Base-by-base conservation (phyloP, 2,113 vertebrate genomes). In the Ariopsis seemanni region DNA sequence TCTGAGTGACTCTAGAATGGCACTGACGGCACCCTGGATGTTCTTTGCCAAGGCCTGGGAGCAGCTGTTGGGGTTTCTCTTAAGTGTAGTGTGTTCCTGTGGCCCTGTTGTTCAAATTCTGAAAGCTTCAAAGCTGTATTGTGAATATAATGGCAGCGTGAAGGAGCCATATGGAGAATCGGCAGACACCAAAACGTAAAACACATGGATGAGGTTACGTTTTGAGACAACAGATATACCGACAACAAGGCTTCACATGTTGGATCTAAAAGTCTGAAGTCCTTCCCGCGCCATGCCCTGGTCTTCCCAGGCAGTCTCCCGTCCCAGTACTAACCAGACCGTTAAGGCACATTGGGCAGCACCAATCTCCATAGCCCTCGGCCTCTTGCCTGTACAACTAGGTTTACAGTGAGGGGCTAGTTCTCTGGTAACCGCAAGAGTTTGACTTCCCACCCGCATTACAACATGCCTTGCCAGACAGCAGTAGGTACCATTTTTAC, bases 91-190 rank as follows among this genome's bases (percentile, higher is more conserved):
- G 80, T 86, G 71, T 42, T 67, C 74, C 62, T 74, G 20, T 62
- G 75, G 69, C 69, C 62, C 58, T 85, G 83, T 18, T 72, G 52
- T 74, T 79, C 77, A 88, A 88, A 85, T 72, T 18, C 87, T 85
- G 65, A 84, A 81, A 81, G 79, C 87, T 86, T 88, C 89, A 90
- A 90, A 90, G 87, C 62, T 34, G 50, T 42, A 81, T 42, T 86
- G 77, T 86, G 77, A 71, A 42, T 63, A 88, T 53, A 79, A 86
- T 48, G 20, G 87, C 84, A 85, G 78, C 42, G 53, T 63, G 80
- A 60, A 80, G 67, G 57, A 88, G 62, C 80, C 87, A 90, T 86
- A 90, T 90, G 87, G 84, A 88, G 86, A 69, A 53, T 81, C 53
- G 11, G 74, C 57, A 85, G 63, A 85, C 78, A 85, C 78, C 57